These are phyloP conservation scores for Synergus gifuensis DNA, from an alignment of 2,888 invertebrate genomes.

Conservation along the genomic window DNA sequence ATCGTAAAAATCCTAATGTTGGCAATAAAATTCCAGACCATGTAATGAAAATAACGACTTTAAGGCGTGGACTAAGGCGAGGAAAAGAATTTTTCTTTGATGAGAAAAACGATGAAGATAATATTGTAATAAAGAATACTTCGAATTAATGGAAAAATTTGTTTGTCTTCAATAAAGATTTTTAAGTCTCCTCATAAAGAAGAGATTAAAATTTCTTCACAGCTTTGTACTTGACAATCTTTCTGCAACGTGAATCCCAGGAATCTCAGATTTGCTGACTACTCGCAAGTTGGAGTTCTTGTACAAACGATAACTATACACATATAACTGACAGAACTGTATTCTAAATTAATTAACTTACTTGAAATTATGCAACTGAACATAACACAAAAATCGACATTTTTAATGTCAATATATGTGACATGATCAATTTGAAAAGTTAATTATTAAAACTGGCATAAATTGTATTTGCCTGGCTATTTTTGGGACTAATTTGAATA, in stretches of 20 bases:
- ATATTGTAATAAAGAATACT: too few relatives aligned
- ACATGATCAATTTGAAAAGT: neutral
- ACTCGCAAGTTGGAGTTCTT: neutral
- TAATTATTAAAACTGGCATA: neutral
- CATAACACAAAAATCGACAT: neutral
- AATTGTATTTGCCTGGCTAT: neutral
- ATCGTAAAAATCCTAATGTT: too few relatives aligned
- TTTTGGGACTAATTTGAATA: neutral
- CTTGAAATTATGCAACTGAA: neutral
- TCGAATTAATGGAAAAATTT: neutral
- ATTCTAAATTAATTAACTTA: neutral
- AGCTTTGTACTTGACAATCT: neutral
- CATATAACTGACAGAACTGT: neutral
- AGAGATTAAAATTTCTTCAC: neutral
- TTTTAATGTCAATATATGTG: too few relatives aligned
- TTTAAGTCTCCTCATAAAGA: neutral
- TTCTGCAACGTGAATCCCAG: slow-evolving; percentile 7
- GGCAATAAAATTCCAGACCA: too few relatives aligned
- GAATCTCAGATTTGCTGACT: slow-evolving; percentile 7
- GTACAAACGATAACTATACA: neutral
- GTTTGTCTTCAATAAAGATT: neutral
- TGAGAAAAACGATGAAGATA: too few relatives aligned
- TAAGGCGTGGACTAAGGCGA: too few relatives aligned
- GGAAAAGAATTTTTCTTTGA: too few relatives aligned
- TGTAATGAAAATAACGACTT: too few relatives aligned